phyloP scores from a whole-genome alignment of 2,888 invertebrate genomes.

The Pachymerium ferrugineum region DNA sequence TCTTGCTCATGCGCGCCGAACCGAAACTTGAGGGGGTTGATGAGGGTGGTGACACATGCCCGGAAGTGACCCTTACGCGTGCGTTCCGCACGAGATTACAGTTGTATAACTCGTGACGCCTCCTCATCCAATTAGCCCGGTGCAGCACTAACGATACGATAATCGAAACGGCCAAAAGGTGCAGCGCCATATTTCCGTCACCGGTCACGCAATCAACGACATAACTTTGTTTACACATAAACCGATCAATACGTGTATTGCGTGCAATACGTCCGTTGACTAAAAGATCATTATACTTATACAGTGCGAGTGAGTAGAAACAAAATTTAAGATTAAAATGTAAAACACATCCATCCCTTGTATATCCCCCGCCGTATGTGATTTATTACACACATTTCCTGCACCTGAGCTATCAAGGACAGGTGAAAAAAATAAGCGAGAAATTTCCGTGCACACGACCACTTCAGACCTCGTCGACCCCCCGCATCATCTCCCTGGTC shows the following conservation, averaged over 20 bases:
- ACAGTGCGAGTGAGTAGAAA: too few relatives aligned
- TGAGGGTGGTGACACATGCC: conserved; percentile 27
- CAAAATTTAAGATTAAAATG: too few relatives aligned
- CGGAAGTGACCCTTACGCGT: conserved; percentile 25
- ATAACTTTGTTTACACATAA: background rate
- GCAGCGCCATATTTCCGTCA: background rate
- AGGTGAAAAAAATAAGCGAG: conserved; percentile 27
- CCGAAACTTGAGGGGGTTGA: conserved; percentile 14
- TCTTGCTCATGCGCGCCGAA: conserved; percentile 24
- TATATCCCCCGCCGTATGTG: background rate
- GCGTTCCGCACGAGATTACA: conserved; percentile 24
- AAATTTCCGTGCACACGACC: conserved; percentile 27
- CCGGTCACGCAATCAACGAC: background rate
- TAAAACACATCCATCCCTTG: background rate
- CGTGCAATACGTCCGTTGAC: too few relatives aligned
- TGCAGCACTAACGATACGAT: conserved; percentile 20
- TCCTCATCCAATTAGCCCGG: conserved; percentile 25
- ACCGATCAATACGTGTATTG: background rate
- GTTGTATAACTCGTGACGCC: conserved; percentile 27
- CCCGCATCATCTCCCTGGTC: conserved; percentile 19
- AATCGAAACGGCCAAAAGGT: conserved; percentile 8
- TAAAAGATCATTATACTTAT: too few relatives aligned
- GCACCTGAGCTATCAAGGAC: conserved; percentile 18
- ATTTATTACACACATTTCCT: conserved; percentile 13
- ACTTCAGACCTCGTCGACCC: conserved; percentile 24